Conservation (phyloP, 2,113 vertebrate species). For the Dissostichus mawsoni region DNA sequence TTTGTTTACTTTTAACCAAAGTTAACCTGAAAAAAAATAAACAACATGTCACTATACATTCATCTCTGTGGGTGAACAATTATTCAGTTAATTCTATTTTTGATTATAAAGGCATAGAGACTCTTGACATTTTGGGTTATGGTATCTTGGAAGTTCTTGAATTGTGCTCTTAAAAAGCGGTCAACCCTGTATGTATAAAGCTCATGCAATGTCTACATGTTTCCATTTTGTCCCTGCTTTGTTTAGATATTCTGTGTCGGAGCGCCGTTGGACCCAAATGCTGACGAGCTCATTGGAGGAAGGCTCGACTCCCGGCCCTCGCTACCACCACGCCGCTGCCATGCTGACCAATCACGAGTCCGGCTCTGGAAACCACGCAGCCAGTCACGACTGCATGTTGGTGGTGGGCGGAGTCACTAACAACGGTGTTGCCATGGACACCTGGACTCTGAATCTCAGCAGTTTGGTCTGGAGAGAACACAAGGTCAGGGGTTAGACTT, state of each 20-base stretch:
- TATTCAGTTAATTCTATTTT: too few species aligned
- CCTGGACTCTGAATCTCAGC: conserved; percentile 92
- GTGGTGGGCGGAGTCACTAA: conserved; percentile 89
- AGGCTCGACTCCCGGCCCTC: conserved; percentile 84
- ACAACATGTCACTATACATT: too few species aligned
- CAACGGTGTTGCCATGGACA: conserved; percentile 85
- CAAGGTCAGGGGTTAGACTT: conserved; percentile 77
- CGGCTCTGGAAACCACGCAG: conserved; percentile 65
- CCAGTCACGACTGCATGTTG: conserved; percentile 87
- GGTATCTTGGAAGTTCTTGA: too few species aligned
- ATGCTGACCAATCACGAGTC: conserved; percentile 82
- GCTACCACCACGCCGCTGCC: conserved; percentile 90
- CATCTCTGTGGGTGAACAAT: too few species aligned
- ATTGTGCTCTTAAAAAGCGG: too few species aligned
- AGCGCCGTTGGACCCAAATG: conserved; percentile 93
- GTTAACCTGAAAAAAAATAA: too few species aligned
- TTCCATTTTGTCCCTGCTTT: background rate
- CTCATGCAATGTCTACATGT: background rate
- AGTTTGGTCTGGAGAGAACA: conserved; percentile 91
- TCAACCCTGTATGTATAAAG: background rate
- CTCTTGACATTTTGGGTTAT: too few species aligned
- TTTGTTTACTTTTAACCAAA: too few species aligned
- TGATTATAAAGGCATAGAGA: too few species aligned
- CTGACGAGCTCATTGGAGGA: conserved; percentile 88
- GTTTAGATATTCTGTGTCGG: conserved; percentile 88